A percentile compares a stretch with the other conserved stretches of the same genome.
These are phyloP conservation scores for Ptilorrhoa leucosticta DNA, from an alignment of 2,113 vertebrate genomes.

Conservation along the genomic window DNA sequence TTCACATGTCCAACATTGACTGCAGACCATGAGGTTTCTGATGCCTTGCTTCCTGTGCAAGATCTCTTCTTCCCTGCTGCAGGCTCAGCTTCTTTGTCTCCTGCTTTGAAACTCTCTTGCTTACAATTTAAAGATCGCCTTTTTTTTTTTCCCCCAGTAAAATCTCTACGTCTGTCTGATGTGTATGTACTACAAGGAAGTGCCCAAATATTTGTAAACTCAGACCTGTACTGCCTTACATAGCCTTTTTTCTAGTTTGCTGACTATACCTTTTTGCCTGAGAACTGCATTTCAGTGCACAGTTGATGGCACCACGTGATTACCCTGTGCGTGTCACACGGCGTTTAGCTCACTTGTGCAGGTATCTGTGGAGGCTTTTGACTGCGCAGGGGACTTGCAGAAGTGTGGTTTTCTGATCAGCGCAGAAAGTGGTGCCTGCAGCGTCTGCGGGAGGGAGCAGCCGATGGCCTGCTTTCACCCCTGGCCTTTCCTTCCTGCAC, in stretches of 20 bases:
- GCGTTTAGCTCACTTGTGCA: not conserved
- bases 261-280: not conserved
- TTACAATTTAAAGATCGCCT: not conserved
- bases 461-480: accelerated
- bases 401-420: not conserved
- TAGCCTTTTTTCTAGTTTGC: not conserved
- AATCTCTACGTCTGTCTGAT: not conserved
- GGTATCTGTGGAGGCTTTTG: not conserved
- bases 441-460: not conserved
- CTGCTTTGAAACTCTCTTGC: not conserved
- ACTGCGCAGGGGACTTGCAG: not conserved
- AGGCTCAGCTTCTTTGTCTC: not conserved
- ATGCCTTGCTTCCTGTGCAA: not conserved
- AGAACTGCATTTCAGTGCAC: not conserved
- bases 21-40: not conserved
- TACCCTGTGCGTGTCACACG: accelerated
- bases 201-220: not conserved
- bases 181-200: not conserved
- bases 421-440: not conserved
- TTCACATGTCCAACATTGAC: not conserved
- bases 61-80: not conserved
- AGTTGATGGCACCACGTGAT: not conserved
- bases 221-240: not conserved
- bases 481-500: not conserved
- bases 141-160: accelerated